Percentiles rank a stretch among this genome's conserved stretches.
Evolutionary conservation across 2,888 invertebrate genomes (phyloP).

Genomic region (Chromoteleia sp.): DNA sequence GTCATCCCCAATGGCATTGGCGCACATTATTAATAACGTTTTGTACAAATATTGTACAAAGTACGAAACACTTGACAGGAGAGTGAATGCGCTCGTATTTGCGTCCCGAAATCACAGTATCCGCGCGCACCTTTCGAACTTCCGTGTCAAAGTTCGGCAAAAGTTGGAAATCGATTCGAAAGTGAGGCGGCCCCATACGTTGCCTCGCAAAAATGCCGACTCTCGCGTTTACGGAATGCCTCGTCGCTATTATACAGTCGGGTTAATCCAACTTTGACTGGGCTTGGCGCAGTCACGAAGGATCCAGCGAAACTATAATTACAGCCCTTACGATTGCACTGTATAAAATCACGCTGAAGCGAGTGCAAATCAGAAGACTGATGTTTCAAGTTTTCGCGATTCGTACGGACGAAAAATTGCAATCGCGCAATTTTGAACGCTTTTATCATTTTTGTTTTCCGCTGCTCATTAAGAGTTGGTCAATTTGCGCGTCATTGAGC

Average conservation of each 20-base stretch:
- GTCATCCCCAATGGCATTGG: neutral
- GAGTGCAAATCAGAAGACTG: conserved; percentile 46
- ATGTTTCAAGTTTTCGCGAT: conserved; percentile 48
- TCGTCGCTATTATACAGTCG: conserved; percentile 43
- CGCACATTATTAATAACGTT: conserved; percentile 2
- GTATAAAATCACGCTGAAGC: conserved; percentile 42
- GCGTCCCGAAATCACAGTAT: conserved; percentile 29
- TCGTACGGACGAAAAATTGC: too few species aligned
- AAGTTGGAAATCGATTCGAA: conserved; percentile 58
- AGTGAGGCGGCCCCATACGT: conserved; percentile 29
- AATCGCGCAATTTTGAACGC: neutral
- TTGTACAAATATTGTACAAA: too few species aligned
- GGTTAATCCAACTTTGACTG: conserved; percentile 58
- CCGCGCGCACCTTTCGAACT: conserved; percentile 38
- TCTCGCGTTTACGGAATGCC: conserved; percentile 49
- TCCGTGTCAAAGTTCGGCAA: conserved; percentile 31
- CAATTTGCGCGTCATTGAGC: conserved; percentile 36
- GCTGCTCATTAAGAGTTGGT: conserved; percentile 27
- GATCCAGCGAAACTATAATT: conserved; percentile 56
- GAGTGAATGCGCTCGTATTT: conserved; percentile 9
- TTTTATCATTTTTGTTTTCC: conserved; percentile 20
- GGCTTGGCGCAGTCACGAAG: conserved; percentile 51
- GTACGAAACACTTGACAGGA: conserved; percentile 15
- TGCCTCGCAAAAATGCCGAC: conserved; percentile 38
- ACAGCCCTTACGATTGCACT: conserved; percentile 43